phyloP scores from a whole-genome alignment of 2,888 invertebrate species.

The Nasonovia ribisnigri region DNA sequence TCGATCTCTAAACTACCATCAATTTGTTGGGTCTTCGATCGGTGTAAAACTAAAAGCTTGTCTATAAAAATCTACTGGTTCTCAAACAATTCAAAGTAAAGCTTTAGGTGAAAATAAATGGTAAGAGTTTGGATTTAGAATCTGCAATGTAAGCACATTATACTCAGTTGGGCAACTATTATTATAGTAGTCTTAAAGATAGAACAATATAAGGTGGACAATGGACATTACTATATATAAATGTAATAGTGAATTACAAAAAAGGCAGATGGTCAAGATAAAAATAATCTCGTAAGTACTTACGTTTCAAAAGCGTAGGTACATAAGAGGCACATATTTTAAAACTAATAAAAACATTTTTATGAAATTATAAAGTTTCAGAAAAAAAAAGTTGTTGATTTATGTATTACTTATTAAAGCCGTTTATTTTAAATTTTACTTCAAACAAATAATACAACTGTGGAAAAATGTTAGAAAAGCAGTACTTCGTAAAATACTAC shows the following conservation, averaged over 20 bases:
- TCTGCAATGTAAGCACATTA: slow-evolving; percentile 48
- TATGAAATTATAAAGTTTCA: neutral
- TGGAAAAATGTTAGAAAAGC: neutral
- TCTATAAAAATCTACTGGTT: slow-evolving; percentile 57
- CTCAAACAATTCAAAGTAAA: slow-evolving; percentile 51
- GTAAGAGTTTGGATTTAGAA: slow-evolving; percentile 52
- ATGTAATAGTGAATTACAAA: slow-evolving; percentile 4
- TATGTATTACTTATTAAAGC: neutral
- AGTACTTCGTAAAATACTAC: neutral
- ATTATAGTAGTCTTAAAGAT: slow-evolving; percentile 30
- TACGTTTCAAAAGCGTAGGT: neutral
- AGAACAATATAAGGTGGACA: neutral
- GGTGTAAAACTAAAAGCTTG: slow-evolving; percentile 58
- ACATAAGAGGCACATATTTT: neutral
- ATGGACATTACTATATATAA: slow-evolving; percentile 17
- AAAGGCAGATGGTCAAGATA: slow-evolving; percentile 19
- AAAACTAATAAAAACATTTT: neutral
- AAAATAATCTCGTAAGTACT: neutral
- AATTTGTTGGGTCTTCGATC: slow-evolving; percentile 31
- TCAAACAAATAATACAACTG: neutral
- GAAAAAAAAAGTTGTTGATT: neutral
- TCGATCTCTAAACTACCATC: slow-evolving; percentile 57
- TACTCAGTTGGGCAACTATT: slow-evolving; percentile 25
- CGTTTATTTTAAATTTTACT: slow-evolving; percentile 19
- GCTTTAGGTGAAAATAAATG: slow-evolving; percentile 58